Evolutionary conservation across 2,888 invertebrate genomes (phyloP), one percentile per base, ranked within the genome.

Genomic region (Lysandra coridon): DNA sequence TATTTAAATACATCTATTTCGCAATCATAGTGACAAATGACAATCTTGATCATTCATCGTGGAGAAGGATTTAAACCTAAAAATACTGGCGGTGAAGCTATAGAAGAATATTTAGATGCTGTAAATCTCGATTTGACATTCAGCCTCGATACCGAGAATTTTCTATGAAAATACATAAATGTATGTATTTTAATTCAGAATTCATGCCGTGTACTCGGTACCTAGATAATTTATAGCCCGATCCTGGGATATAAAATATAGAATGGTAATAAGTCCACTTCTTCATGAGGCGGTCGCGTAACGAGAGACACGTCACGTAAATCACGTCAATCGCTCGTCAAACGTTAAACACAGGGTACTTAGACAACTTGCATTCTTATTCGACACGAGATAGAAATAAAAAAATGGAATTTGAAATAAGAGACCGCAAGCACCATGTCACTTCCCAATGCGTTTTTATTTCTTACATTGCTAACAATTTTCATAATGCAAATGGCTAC

Each of bases 321-420:
- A 69, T 69, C 69, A 69, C 69, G 33, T 69, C 69, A 69, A 69
- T 69, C 69, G 69, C 33, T 37, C 37, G 69, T 69, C 69, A 69
- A 69, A 69, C 23, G 57, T 17, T 57, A 57, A 57, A 57, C 57
- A 57, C 57, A 4, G 57, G 57, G 57, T 49, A 49, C 49, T 49
- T 49, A 49, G 49, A 3, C 57, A 0, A 17, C 53, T 53, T 14
- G 14, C 17, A 57, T 57, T 23, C 23, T 23, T 23, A 23, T 23
- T 23, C 23, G 23, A 23, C 23, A 23, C 23, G 23, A 23, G 23
- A 23, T 23, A 23, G 23, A 23, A 23, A 23, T 23, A 23, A 23
- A 23, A 23, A 23, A 23, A 23, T 23, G 23, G 23, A 23, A 23
- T 23, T 23, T 23, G 23, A 23, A 23, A 23, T 23, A 23, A 23